These are phyloP conservation scores for Brachyopa scutellaris DNA, from an alignment of 2,888 invertebrate genomes.

Conservation along the genomic window DNA sequence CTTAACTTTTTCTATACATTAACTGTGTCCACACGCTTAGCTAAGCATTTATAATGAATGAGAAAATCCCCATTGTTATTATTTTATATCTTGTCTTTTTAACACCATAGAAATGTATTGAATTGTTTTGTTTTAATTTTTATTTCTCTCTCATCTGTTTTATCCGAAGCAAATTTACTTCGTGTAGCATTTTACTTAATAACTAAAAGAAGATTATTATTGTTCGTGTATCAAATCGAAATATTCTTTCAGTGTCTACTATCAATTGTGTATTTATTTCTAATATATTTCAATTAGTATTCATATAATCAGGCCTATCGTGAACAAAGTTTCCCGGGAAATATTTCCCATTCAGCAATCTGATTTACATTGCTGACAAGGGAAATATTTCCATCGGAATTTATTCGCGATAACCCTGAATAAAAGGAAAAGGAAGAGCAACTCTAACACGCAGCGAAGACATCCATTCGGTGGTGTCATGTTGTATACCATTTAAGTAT, in stretches of 20 bases:
- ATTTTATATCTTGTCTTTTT: not conserved
- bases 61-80: no score
- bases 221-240: slow-evolving; percentile 43
- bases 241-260: slow-evolving; percentile 44
- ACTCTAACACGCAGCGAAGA: slow-evolving; percentile 8
- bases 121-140: not conserved
- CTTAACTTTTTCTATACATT: not conserved
- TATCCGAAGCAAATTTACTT: slow-evolving; percentile 41
- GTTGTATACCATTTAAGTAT: slow-evolving; percentile 67
- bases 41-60: no score
- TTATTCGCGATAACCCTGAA: no score
- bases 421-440: not conserved
- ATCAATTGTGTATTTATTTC: slow-evolving; percentile 63
- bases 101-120: not conserved
- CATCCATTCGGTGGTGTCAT: slow-evolving; percentile 22
- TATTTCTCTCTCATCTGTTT: slow-evolving; percentile 2
- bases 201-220: slow-evolving; percentile 6
- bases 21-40: not conserved
- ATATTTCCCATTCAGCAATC: no score
- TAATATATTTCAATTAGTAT: slow-evolving; percentile 38
- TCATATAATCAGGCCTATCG: slow-evolving; percentile 11
- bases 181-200: slow-evolving; percentile 46
- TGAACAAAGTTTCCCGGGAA: no score
- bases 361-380: no score
- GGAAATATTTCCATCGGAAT: no score